Conservation (phyloP, 2,888 invertebrate species). For the Cheilosia impressa region DNA sequence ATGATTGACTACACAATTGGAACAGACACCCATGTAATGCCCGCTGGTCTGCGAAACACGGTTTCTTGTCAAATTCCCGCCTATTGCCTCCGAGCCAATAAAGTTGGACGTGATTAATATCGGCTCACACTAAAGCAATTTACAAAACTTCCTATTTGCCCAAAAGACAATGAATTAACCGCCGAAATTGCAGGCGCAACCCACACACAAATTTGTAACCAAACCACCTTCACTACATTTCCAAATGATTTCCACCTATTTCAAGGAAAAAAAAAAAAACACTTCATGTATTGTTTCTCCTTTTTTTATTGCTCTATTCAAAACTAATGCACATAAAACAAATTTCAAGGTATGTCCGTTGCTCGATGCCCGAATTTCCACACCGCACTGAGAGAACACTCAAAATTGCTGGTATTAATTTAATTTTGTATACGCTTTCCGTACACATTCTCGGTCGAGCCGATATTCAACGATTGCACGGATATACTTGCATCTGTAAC, state of each 20-base stretch:
- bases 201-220: slow-evolving; percentile 34
- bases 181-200: slow-evolving; percentile 10
- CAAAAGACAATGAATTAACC: slow-evolving; percentile 17
- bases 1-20: no score
- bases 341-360: slow-evolving; percentile 71
- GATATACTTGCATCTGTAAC: slow-evolving; percentile 52
- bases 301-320: slow-evolving; percentile 44
- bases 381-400: slow-evolving; percentile 35
- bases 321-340: slow-evolving; percentile 50
- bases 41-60: no score
- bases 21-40: no score
- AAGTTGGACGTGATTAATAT: slow-evolving; percentile 31
- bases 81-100: background rate
- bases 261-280: slow-evolving; percentile 4
- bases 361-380: slow-evolving; percentile 57
- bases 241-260: slow-evolving; percentile 24
- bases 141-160: slow-evolving; percentile 21
- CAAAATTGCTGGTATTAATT: slow-evolving; percentile 66
- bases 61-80: background rate
- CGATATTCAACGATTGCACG: slow-evolving; percentile 46
- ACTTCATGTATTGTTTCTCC: background rate
- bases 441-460: slow-evolving; percentile 51
- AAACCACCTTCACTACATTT: slow-evolving; percentile 53
- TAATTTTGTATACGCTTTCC: slow-evolving; percentile 62
- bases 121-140: slow-evolving; percentile 25